Evolutionary conservation across 2,888 invertebrate genomes (phyloP).

Genomic region (Yponomeuta malinellus): DNA sequence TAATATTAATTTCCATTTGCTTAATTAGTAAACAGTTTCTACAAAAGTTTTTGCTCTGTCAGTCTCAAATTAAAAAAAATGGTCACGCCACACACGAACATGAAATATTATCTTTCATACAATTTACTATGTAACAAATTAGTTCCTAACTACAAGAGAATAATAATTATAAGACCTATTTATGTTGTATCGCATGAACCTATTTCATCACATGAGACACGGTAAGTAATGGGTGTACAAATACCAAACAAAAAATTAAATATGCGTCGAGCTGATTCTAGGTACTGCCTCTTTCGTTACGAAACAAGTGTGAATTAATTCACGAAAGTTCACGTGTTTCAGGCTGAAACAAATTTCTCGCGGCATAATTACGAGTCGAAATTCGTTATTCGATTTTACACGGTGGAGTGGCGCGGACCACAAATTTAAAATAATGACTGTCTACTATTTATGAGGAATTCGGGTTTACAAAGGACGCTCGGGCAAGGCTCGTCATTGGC

Average conservation of each 20-base stretch:
- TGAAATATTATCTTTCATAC: background rate
- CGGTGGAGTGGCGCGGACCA: constrained; percentile 11
- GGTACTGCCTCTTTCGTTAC: no score
- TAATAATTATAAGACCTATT: background rate
- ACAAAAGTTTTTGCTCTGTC: background rate
- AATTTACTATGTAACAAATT: background rate
- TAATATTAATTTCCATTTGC: constrained; percentile 16
- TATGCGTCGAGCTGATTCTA: no score
- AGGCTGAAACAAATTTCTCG: background rate
- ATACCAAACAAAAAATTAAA: no score
- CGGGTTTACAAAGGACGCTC: constrained; percentile 53
- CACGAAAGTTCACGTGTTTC: background rate
- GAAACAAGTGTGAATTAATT: background rate
- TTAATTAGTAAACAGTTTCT: constrained; percentile 16
- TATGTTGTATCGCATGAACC: no score
- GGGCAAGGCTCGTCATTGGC: constrained; percentile 48
- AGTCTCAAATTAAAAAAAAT: constrained; percentile 3
- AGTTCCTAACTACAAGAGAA: background rate
- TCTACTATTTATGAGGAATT: constrained; percentile 58
- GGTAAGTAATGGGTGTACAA: no score
- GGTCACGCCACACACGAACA: background rate
- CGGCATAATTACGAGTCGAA: background rate
- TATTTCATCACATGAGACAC: no score
- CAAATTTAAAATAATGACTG: constrained; percentile 29
- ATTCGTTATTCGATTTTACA: constrained; percentile 9